Conservation (phyloP, 2,113 vertebrate species). For the Tricholaema leucomelas region DNA sequence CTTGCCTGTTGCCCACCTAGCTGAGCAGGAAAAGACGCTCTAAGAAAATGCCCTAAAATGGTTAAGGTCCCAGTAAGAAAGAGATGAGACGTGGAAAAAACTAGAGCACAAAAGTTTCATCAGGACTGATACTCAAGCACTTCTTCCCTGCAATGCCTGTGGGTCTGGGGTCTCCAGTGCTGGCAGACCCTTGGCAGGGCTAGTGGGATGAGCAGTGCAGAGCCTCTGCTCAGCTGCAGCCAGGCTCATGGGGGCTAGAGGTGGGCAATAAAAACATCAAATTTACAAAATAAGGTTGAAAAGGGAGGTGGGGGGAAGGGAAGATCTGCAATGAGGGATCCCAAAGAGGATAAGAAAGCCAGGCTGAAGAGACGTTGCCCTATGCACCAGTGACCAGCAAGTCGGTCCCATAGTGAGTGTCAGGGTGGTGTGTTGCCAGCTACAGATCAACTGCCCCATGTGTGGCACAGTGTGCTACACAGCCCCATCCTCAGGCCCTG, state of each 20-base stretch:
- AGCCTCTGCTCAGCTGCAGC: neutral
- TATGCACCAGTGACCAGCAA: rapidly evolving
- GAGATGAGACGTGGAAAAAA: neutral
- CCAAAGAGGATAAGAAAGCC: neutral
- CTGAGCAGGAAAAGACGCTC: rapidly evolving
- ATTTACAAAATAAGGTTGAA: neutral
- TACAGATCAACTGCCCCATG: rapidly evolving
- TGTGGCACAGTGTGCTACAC: rapidly evolving
- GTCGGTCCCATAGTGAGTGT: rapidly evolving
- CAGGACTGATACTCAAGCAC: neutral
- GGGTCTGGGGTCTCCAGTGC: rapidly evolving
- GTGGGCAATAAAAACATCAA: neutral
- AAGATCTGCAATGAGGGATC: neutral
- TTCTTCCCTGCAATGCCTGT: rapidly evolving
- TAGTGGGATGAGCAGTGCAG: rapidly evolving
- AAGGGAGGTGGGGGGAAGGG: neutral
- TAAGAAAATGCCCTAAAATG: neutral
- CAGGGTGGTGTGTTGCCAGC: neutral
- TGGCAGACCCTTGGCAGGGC: neutral
- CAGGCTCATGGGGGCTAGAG: neutral
- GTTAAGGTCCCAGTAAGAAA: neutral
- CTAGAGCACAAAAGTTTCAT: neutral
- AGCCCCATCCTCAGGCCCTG: neutral
- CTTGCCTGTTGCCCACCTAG: neutral
- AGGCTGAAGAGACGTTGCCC: rapidly evolving